Evolutionary conservation across 2,888 invertebrate genomes (phyloP).

Genomic region (Beris morrisii): DNA sequence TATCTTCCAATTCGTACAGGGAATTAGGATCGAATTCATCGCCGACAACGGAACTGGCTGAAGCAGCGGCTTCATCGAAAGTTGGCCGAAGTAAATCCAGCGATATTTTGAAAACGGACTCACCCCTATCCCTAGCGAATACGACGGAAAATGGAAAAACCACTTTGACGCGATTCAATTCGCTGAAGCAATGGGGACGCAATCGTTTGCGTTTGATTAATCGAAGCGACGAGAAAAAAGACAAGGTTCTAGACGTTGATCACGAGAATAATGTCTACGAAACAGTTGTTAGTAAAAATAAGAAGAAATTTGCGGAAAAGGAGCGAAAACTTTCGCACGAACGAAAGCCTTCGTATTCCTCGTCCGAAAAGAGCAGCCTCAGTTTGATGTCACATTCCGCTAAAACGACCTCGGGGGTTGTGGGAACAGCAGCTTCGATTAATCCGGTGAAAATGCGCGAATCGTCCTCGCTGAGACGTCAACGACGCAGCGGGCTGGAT

Average conservation of each 20-base stretch:
- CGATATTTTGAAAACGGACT: conserved; percentile 71
- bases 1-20: conserved; percentile 8
- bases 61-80: conserved; percentile 6
- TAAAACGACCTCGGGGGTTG: conserved; percentile 48
- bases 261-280: conserved; percentile 67
- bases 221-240: conserved; percentile 57
- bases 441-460: conserved; percentile 74
- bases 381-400: conserved; percentile 61
- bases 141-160: conserved; percentile 46
- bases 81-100: conserved; percentile 68
- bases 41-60: conserved; percentile 10
- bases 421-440: conserved; percentile 37
- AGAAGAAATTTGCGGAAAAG: conserved; percentile 62
- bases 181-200: conserved; percentile 82
- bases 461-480: conserved; percentile 70
- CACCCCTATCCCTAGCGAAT: conserved; percentile 51
- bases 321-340: conserved; percentile 70
- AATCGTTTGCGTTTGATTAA: conserved; percentile 75
- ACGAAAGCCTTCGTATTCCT: conserved; percentile 77
- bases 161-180: conserved; percentile 67
- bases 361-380: conserved; percentile 69
- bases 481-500: conserved; percentile 61
- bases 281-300: conserved; percentile 50
- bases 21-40: conserved; percentile 9
- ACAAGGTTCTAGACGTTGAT: conserved; percentile 58